Evolutionary conservation across 2,797 vertebrate genomes (phyloP).

Genomic region (Pelobates cultripes): DNA sequence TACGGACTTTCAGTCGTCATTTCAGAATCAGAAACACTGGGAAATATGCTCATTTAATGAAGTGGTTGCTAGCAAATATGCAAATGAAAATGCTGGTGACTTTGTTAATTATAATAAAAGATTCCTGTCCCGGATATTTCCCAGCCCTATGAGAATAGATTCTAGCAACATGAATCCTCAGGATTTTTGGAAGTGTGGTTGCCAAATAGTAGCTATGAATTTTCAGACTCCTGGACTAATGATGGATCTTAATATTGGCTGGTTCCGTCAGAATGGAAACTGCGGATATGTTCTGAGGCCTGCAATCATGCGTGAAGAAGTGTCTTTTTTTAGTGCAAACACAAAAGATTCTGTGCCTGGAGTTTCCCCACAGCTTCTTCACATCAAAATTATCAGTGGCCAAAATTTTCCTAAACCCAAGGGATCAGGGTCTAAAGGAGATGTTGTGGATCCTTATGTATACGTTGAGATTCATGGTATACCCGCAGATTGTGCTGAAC

Average conservation of each 20-base stretch:
- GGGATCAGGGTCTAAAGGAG: slow-evolving; percentile 96
- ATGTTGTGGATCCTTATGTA: slow-evolving; percentile 94
- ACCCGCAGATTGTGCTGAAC: slow-evolving; percentile 94
- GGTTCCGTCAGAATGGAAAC: slow-evolving; percentile 97
- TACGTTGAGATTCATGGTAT: slow-evolving; percentile 98
- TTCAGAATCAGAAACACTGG: slow-evolving; percentile 96
- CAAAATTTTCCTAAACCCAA: slow-evolving; percentile 98
- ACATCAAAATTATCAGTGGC: slow-evolving; percentile 98
- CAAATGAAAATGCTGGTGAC: slow-evolving; percentile 91
- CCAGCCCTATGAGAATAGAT: slow-evolving; percentile 97
- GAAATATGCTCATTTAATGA: slow-evolving; percentile 98
- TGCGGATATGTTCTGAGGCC: slow-evolving; percentile 95
- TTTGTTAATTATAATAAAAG: slow-evolving; percentile 99
- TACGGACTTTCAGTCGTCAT: slow-evolving; percentile 91
- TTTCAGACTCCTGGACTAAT: slow-evolving; percentile 97
- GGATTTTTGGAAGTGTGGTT: slow-evolving; percentile 98
- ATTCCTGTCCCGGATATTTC: slow-evolving; percentile 91
- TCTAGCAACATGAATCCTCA: slow-evolving; percentile 99
- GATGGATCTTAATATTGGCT: slow-evolving; percentile 98
- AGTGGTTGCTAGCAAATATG: slow-evolving; percentile 90
- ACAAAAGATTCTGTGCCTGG: slow-evolving; percentile 97
- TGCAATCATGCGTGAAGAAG: slow-evolving; percentile 96
- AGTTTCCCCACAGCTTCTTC: slow-evolving; percentile 95
- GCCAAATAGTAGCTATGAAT: slow-evolving; percentile 98
- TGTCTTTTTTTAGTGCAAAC: slow-evolving; percentile 97